Conservation (phyloP, 35 echinoderm and acorn worm species). For the Anneissia japonica region DNA sequence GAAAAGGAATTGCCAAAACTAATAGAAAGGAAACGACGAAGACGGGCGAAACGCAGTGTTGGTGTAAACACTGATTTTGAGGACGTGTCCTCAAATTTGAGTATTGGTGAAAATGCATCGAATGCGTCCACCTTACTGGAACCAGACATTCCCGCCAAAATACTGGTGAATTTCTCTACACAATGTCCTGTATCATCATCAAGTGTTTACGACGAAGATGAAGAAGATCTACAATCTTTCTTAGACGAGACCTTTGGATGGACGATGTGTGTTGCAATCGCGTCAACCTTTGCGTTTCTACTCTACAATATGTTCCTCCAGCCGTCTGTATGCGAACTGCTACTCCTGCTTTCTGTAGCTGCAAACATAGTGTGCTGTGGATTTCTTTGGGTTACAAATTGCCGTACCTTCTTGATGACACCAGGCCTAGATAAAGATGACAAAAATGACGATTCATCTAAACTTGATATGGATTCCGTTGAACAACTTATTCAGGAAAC, state of each 20-base stretch:
- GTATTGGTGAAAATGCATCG: no score
- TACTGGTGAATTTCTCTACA: background rate
- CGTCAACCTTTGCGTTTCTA: background rate
- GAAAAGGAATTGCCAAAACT: background rate
- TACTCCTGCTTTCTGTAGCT: background rate
- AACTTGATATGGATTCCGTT: background rate
- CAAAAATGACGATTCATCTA: background rate
- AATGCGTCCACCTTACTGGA: no score
- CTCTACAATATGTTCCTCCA: background rate
- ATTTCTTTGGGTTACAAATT: background rate
- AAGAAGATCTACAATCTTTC: no score
- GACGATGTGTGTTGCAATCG: background rate
- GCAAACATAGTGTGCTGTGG: background rate
- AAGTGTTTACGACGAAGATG: background rate
- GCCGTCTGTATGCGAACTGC: background rate
- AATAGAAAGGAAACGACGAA: background rate
- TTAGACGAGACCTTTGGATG: background rate
- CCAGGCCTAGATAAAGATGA: background rate
- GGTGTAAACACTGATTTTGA: background rate
- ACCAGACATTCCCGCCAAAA: background rate
- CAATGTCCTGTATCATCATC: background rate
- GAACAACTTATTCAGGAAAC: background rate
- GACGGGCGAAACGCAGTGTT: background rate
- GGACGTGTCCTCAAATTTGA: no score
- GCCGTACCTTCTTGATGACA: background rate